Base-by-base conservation (phyloP, 1,140 invertebrate species). In the Musca domestica region DNA sequence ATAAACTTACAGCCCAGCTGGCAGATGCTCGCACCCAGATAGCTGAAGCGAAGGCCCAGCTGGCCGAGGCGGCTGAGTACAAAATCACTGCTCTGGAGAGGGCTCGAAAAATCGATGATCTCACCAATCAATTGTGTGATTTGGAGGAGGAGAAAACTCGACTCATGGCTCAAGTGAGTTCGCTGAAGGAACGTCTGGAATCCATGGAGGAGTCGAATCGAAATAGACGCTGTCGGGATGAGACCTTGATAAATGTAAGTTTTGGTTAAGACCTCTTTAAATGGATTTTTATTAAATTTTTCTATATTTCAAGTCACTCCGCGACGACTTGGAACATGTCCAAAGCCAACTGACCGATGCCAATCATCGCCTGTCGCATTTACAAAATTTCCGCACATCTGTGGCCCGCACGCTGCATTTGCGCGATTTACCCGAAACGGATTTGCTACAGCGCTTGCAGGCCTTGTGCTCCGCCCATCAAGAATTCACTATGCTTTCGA, bases 41-140 rank as follows among this genome's bases (percentile, higher is more conserved):
- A 47, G 87, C 90, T 9, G 91, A 94, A 78, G 83, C 93, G 20
- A 92, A 92, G 77, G 85, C 88, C 1, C 92, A 94, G 77, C 80
- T 94, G 12, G 87, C 89, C 0, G 92, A 93, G 81, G 91, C 92
- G 0, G 90, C 90, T 10, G 91, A 94, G 76, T 93, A 92, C 74
- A 94, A 94, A 91, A 92, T 93, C 72, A 89, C 91, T 15, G 88
- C 92, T 6, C 74, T 95, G 70, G 92, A 95, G 81, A 84, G 91
- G 20, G 91, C 90, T 0, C 84, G 91, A 41, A 94, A 93, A 83
- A 88, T 94, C 68, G 92, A 95, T 76, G 92, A 94, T 63, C 82
- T 94, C 1, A 90, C 93, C 72, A 73, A 72, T 22, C 76, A 79
- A 52, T 72, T 80, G 17, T 77, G 77, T 22, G 80, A 81, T 70